Evolutionary conservation across 2,888 invertebrate genomes (phyloP).

Genomic region (Abscondita cerata): DNA sequence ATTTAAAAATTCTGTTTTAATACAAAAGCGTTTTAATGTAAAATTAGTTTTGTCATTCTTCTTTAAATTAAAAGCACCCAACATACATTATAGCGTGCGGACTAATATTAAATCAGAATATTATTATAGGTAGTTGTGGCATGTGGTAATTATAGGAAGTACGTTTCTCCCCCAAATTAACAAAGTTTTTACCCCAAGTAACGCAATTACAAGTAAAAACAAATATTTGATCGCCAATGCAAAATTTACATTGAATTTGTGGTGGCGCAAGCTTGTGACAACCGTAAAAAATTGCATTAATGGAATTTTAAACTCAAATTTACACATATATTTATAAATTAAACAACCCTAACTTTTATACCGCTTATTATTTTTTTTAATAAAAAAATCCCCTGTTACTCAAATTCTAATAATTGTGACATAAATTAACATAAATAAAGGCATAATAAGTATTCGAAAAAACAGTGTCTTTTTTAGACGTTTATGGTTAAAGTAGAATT

Average conservation of each 20-base stretch:
- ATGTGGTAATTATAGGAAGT: slow-evolving; percentile 7
- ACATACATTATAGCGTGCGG: not conserved
- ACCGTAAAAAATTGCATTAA: slow-evolving; percentile 1
- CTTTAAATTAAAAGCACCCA: not conserved
- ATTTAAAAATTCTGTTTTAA: no score
- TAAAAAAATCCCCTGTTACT: no score
- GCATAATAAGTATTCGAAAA: no score
- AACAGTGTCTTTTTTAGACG: no score
- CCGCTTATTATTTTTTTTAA: no score
- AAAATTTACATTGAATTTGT: not conserved
- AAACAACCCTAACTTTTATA: no score
- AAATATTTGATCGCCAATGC: slow-evolving; percentile 3
- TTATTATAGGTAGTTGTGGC: slow-evolving; percentile 10
- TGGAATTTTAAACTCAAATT: not conserved
- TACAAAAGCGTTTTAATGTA: no score
- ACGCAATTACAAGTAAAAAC: slow-evolving; percentile 6
- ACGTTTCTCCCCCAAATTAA: slow-evolving; percentile 7
- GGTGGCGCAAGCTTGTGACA: not conserved
- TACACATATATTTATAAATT: no score
- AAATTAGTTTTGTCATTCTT: no score
- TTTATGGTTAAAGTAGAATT: no score
- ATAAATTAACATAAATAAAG: no score
- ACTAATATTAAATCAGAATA: not conserved
- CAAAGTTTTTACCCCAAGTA: not conserved
- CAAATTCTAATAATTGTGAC: no score